Percentiles rank a stretch among this genome's conserved stretches.
Evolutionary conservation across 2,888 invertebrate species (phyloP).

Genomic region (Graphium colonna): DNA sequence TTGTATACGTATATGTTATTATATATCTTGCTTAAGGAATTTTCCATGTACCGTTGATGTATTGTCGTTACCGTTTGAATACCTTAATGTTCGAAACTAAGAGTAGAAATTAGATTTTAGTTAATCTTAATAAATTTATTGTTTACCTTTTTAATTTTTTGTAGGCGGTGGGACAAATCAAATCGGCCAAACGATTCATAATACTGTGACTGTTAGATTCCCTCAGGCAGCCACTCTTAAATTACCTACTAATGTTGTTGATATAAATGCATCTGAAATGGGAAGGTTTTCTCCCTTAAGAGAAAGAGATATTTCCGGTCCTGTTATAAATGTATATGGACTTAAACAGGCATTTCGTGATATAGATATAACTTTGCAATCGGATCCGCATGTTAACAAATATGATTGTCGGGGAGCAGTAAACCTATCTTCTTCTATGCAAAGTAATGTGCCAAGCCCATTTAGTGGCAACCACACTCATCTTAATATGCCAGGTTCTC

Average conservation of each 20-base stretch:
- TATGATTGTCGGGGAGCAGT: constrained; percentile 85
- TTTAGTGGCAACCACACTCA: constrained; percentile 82
- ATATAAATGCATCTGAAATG: constrained; percentile 83
- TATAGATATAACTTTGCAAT: constrained; percentile 56
- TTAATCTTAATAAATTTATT: neutral
- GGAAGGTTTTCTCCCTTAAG: constrained; percentile 83
- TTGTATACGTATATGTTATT: neutral
- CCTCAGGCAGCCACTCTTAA: constrained; percentile 76
- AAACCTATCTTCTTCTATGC: constrained; percentile 85
- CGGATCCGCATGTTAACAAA: constrained; percentile 82
- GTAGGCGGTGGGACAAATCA: constrained; percentile 43
- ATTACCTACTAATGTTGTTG: constrained; percentile 81
- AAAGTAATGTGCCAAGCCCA: constrained; percentile 87
- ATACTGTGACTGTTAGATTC: constrained; percentile 68
- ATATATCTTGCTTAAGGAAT: neutral
- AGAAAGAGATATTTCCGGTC: constrained; percentile 82
- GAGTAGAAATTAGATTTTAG: neutral
- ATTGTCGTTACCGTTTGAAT: neutral
- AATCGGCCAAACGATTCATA: constrained; percentile 62
- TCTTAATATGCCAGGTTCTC: constrained; percentile 88
- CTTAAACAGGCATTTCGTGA: constrained; percentile 44
- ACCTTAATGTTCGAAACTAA: neutral
- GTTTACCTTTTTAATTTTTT: constrained; percentile 24
- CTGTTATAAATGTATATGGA: constrained; percentile 75
- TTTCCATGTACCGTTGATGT: constrained; percentile 1